Base-by-base conservation (phyloP, 2,113 vertebrate genomes). In the Pterocles gutturalis region DNA sequence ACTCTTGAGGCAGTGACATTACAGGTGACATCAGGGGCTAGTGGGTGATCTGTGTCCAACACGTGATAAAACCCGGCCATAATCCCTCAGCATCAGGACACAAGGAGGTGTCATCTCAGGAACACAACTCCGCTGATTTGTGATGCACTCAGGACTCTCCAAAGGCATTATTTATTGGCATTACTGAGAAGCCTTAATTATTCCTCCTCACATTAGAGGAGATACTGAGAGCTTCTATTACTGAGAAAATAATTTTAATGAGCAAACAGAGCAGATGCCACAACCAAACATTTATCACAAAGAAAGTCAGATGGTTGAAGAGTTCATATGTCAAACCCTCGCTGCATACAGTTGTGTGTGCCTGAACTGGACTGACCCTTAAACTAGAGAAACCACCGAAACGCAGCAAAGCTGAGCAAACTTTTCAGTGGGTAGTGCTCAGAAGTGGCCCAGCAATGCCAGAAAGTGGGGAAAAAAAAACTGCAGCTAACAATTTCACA, bases 151-250 rank as follows among this genome's bases (percentile, higher is more conserved):
- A 71, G 85, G 72, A 13, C 83, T 95, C 90, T 93, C 89, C 67
- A 61, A 86, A 92, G 51, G 19, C 80, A 57, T 92, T 41, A 90
- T 89, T 92, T 94, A 90, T 93, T 84, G 82, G 88, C 93, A 76
- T 96, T 84, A 89, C 94, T 3, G 17, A 82, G 83, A 92, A 61
- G 65, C 60, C 77, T 95, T 96, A 94, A 95, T 96, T 91, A 94
- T 55, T 92, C 43, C 89, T 95, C 29, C 92, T 95, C 73, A n/a
- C 90, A 84, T 69, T 76, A 84, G 69, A 79, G 43, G 29, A 90
- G 88, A 53, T 61, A 46, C 77, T 57, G 71, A 84, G 79, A 92
- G 88, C 86, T 91, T 38, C 77, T 78, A 6, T 60, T 29, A 65
- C 7, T 0, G 9, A 49, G 80, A 83, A 95, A 78, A 82, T 90